Conservation (phyloP, 2,888 invertebrate genomes). For the Cepaea hortensis region DNA sequence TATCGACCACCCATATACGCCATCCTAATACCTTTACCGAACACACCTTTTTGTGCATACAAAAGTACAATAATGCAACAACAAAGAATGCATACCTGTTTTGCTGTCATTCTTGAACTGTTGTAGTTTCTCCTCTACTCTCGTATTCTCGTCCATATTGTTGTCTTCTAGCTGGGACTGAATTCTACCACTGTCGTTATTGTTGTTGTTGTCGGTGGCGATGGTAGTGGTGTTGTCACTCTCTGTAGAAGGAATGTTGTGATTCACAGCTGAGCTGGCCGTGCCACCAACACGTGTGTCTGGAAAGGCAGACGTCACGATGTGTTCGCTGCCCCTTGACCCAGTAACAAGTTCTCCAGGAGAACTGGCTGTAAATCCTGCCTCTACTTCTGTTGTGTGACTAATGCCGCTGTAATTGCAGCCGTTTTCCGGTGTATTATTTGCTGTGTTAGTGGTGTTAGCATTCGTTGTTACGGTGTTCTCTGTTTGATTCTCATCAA, state of each 20-base stretch:
- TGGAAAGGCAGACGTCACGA: neutral
- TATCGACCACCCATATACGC: no score
- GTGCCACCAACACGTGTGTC: neutral
- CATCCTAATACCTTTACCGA: no score
- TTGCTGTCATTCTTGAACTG: conserved; percentile 49
- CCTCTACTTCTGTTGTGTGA: neutral
- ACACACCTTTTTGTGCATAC: no score
- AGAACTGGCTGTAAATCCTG: neutral
- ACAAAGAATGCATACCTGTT: conserved; percentile 23
- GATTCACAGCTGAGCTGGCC: neutral
- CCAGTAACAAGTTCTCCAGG: no score
- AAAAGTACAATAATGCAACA: neutral
- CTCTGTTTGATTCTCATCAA: neutral
- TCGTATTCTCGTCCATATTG: conserved; percentile 45
- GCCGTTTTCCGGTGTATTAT: neutral
- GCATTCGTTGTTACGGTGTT: neutral
- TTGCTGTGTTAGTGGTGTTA: neutral
- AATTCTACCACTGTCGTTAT: conserved; percentile 18
- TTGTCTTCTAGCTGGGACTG: neutral
- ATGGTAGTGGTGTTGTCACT: neutral
- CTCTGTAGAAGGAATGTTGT: neutral
- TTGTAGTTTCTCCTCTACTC: conserved; percentile 50
- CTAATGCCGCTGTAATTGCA: neutral
- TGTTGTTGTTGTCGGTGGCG: neutral
- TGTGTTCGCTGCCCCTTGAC: neutral